Conservation (phyloP, 2,797 vertebrate genomes). For the Gymnoscopelus braueri region DNA sequence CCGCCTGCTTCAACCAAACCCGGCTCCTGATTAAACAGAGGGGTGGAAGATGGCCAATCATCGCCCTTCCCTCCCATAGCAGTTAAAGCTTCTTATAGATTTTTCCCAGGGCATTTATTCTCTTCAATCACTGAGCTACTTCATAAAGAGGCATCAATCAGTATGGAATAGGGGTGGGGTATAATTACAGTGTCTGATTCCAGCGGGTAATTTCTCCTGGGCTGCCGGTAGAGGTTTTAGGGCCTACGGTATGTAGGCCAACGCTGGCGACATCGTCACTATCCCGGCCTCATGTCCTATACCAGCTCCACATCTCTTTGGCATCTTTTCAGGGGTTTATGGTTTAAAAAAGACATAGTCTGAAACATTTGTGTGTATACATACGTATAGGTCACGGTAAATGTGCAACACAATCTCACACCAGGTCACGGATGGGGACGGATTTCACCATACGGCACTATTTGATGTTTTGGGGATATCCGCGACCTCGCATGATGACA, state of each 20-base stretch:
- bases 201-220: constrained; percentile 69
- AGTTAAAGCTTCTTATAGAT: constrained; percentile 70
- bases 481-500: no score
- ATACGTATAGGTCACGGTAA: no score
- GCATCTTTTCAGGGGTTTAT: background rate
- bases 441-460: no score
- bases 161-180: constrained; percentile 46
- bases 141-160: constrained; percentile 79
- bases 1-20: constrained; percentile 36
- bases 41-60: constrained; percentile 50
- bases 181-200: constrained; percentile 70
- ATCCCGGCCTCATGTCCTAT: no score
- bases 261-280: no score
- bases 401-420: no score
- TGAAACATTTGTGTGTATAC: no score
- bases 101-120: constrained; percentile 61
- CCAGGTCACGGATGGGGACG: no score
- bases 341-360: background rate
- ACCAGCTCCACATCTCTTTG: no score
- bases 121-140: constrained; percentile 77
- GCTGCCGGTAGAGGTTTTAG: constrained; percentile 9
- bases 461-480: no score
- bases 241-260: background rate
- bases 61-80: constrained; percentile 40
- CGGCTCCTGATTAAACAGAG: constrained; percentile 58